Evolutionary conservation across 2,888 invertebrate genomes (phyloP).

Genomic region (Scotopteryx bipunctaria): DNA sequence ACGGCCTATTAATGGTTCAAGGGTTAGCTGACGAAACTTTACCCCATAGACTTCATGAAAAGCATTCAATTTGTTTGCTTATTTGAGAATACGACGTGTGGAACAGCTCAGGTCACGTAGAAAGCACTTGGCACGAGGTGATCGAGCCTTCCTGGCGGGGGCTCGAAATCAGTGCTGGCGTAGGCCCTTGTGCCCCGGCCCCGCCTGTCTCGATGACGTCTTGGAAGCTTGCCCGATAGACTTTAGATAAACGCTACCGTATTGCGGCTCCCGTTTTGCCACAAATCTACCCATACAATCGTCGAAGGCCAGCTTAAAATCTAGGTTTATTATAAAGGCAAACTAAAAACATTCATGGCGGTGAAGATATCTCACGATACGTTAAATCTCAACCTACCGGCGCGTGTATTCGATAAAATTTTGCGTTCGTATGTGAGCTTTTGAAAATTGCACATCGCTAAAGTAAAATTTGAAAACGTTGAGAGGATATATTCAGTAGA

Average conservation of each 20-base stretch:
- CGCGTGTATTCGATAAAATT: constrained; percentile 42
- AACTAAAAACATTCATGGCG: constrained; percentile 48
- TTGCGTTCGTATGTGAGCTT: constrained; percentile 38
- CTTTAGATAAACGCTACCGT: constrained; percentile 65
- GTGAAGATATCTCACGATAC: constrained; percentile 46
- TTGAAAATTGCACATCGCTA: constrained; percentile 35
- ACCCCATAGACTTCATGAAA: constrained; percentile 1
- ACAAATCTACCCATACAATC: constrained; percentile 24
- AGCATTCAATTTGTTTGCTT: constrained; percentile 32
- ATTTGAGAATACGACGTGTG: constrained; percentile 37
- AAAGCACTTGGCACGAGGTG: constrained; percentile 58
- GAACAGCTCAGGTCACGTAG: constrained; percentile 28
- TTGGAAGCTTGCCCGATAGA: constrained; percentile 75
- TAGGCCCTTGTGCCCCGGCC: constrained; percentile 43
- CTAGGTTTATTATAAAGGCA: constrained; percentile 42
- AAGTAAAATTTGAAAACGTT: constrained; percentile 47
- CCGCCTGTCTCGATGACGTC: constrained; percentile 57
- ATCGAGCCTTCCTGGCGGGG: constrained; percentile 56
- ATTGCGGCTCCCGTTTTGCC: constrained; percentile 54
- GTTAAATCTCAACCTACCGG: constrained; percentile 45
- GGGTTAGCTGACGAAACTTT: constrained; percentile 13
- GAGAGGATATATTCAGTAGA: constrained; percentile 40
- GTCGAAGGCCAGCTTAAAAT: constrained; percentile 27
- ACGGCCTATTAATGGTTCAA: constrained; percentile 13
- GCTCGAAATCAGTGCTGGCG: constrained; percentile 52